Base-by-base conservation (phyloP, 2,797 vertebrate species). In the Aldrovandia affinis region DNA sequence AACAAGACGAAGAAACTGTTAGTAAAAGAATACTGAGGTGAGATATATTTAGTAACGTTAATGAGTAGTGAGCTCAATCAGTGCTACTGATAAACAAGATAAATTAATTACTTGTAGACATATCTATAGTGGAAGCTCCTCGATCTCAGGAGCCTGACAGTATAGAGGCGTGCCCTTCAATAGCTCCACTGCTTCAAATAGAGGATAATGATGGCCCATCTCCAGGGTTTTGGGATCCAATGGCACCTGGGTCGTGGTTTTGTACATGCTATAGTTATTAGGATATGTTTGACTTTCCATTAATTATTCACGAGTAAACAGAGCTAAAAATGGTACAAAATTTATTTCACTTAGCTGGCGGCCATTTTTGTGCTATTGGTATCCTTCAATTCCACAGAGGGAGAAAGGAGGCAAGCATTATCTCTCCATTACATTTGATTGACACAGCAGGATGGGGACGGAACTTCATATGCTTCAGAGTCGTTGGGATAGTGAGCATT, bases 401-500 rank as follows among this genome's bases (percentile, higher is more conserved):
- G 54, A 12, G 20, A 36, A 63, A 28, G 79, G 25, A 50, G 78
- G 73, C 9, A 28, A 44, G 47, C 44, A 39, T 81, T 47, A 42
- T 75, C 42, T 44, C 3, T 73, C 78, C 47, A 33, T 39, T 57
- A 25, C 52, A 25, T 42, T 47, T 10, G 59, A 36, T 50, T 42
- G 44, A 50, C 44, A 30, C 25, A 22, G 59, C 65, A 52, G 44
- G 50, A 39, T 39, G 39, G 59, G 44, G 4, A 81, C 50, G 12
- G 63, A 25, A 44, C 52, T 75, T 73, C 30, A 28, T 75, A 68
- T 55, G n/a, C 50, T 47, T 73, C 22, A 20, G 63, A 57, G 63
- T 80, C 47, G 39, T 54, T 70, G 44, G 83, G 33, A 81, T 36
- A 33, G 61, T 39, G 73, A 57, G 63, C 50, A 84, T 84, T 39